Percentiles rank a stretch among this genome's conserved stretches.
Evolutionary conservation across 2,113 vertebrate genomes (phyloP).

Genomic region (Petrocephalus microphthalmus): DNA sequence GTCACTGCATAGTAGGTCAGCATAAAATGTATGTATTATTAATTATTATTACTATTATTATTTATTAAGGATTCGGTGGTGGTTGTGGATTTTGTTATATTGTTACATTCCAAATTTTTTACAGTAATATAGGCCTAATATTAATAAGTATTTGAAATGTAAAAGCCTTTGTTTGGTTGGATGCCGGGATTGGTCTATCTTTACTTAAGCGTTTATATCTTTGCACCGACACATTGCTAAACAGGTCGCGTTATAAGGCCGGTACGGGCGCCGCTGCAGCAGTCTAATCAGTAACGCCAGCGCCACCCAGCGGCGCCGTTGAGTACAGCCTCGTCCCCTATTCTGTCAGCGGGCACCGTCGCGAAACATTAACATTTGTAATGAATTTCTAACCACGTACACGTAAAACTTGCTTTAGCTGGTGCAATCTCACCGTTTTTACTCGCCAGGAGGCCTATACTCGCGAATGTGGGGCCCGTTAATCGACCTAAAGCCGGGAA

Average conservation of each 20-base stretch:
- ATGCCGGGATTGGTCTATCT: background rate
- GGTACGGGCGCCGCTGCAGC: background rate
- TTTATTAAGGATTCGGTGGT: background rate
- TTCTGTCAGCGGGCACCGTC: background rate
- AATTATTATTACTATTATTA: background rate
- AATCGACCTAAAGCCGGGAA: background rate
- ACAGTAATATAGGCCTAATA: background rate
- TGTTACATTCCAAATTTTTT: background rate
- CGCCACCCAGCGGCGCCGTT: background rate
- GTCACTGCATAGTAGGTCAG: background rate
- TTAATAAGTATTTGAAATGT: background rate
- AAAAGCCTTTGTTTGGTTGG: background rate
- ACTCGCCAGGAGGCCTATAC: background rate
- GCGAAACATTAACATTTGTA: background rate
- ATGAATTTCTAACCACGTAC: background rate
- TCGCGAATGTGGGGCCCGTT: background rate
- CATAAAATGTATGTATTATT: background rate
- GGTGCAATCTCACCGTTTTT: background rate
- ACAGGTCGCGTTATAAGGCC: background rate
- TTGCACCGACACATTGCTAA: background rate
- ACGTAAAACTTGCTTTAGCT: background rate
- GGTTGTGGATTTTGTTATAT: background rate
- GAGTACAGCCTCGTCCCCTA: background rate
- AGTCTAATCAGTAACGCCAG: background rate
- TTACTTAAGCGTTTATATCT: background rate